Base-by-base conservation (phyloP, 1,140 invertebrate species). In the Papilio xuthus region DNA sequence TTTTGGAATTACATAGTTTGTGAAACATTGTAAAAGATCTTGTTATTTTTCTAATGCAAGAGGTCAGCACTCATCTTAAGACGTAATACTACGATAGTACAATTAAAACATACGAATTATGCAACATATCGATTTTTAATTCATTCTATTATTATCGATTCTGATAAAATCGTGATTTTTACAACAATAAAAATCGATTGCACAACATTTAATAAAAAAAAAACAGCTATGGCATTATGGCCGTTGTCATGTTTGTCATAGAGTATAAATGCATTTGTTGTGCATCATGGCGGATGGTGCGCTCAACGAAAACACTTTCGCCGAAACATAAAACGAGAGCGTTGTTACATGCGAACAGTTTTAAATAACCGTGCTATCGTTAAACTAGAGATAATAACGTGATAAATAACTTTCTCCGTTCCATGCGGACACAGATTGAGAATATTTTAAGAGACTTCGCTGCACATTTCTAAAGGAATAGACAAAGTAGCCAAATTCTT, bases 311-410 rank as follows among this genome's bases (percentile, higher is more conserved):
- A 73, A 60, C 28, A 75, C 73, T 75, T 75, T 75, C 73, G 73
- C 73, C 73, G 73, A 75, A 75, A 75, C 73, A 32, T 73, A 26
- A 60, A 75, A 41, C 73, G 47, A 56, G 50, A 56, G 7, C 47
- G 28, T 75, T 37, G 15, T n/a, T 42, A 75, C 73, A 75, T 75
- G 73, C 73, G 73, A 75, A 60, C 73, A 56, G 50, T 75, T 75
- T 75, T 75, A 75, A 75, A 75, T 53, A 74, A 56, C 72, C 72
- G 72, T 74, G 72, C 72, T 37, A 74, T 74, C 72, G 72, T 74
- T 74, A 74, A 74, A 47, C 72, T 74, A 74, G 72, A 74, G 72
- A 74, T 74, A 50, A 74, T 74, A 74, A 74, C 47, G 72, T 56
- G 32, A 74, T 74, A 74, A 74, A 74, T 74, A 56, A 74, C 72